Base-by-base conservation (phyloP, 1,140 invertebrate species). In the Drosophila virilis region DNA sequence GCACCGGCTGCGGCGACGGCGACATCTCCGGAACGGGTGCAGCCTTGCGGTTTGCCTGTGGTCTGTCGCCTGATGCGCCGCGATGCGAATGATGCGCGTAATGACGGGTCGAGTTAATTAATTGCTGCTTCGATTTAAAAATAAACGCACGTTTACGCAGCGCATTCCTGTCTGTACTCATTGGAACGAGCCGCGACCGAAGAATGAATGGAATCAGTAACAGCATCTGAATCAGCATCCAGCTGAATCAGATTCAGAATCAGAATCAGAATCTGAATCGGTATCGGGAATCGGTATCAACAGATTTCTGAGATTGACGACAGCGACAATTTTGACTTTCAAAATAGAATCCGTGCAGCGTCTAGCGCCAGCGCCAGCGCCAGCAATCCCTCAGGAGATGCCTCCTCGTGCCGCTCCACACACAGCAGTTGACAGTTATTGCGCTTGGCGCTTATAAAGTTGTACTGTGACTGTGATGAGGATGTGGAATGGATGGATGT, bases 41-140 rank as follows among this genome's bases (percentile, higher is more conserved):
- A 37, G 37, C 37, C 8, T 17, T 73, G 68, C 12, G 64, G 57
- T 52, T 43, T 51, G 72, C 84, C 84, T 88, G 84, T 88, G 84
- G 84, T 88, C 84, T 83, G 84, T 82, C 77, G 84, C 80, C 80
- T 84, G 84, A 89, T 88, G 80, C 80, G 77, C 67, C 54, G 82
- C 84, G 67, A 89, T 89, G 81, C 69, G 84, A 88, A 79, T 79
- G 85, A 88, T 84, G 84, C 84, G 84, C 85, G 84, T 88, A 88
- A 88, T 88, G 84, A 88, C 84, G 84, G 84, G 73, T 84, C 77
- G 84, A 88, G 84, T 88, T 88, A 88, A 88, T 88, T 88, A 88
- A 88, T 88, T 88, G 84, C 84, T 89, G 84, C 80, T 72, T 88
- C 77, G 84, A 84, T 89, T 88, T 88, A 90, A 88, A 88, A 88